Conservation (phyloP, 2,113 vertebrate species). For the Bos taurus region DNA sequence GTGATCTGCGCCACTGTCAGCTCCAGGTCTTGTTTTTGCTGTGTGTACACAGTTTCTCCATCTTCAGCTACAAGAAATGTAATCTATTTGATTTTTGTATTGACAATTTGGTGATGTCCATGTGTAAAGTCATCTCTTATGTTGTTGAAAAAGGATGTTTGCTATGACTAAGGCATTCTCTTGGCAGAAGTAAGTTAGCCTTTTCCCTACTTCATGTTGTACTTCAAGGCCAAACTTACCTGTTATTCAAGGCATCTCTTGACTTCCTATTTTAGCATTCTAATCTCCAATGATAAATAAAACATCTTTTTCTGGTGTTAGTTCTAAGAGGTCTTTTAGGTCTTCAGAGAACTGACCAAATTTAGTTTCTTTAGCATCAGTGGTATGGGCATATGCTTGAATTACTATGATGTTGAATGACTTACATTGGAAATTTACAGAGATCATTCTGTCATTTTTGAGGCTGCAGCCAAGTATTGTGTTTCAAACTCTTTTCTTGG, state of each 20-base stretch:
- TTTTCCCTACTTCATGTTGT: neutral
- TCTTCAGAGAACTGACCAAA: neutral
- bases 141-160: neutral
- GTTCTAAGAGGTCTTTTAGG: neutral
- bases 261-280: neutral
- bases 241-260: neutral
- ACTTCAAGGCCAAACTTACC: neutral
- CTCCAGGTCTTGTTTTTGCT: neutral
- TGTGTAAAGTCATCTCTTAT: neutral
- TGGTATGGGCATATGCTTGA: neutral
- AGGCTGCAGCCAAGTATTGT: neutral
- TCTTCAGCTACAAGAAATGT: neutral
- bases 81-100: neutral
- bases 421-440: neutral
- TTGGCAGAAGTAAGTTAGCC: neutral
- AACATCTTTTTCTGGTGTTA: neutral
- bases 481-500: neutral
- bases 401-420: neutral
- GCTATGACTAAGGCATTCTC: neutral
- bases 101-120: neutral
- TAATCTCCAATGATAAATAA: neutral
- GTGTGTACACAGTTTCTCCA: neutral
- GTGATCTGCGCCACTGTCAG: neutral
- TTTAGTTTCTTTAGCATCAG: neutral
- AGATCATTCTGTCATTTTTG: neutral